A percentile compares a stretch with the other conserved stretches of the same genome.
Conservation (phyloP, 2,888 invertebrate genomes). For the Cistogaster globosa region DNA sequence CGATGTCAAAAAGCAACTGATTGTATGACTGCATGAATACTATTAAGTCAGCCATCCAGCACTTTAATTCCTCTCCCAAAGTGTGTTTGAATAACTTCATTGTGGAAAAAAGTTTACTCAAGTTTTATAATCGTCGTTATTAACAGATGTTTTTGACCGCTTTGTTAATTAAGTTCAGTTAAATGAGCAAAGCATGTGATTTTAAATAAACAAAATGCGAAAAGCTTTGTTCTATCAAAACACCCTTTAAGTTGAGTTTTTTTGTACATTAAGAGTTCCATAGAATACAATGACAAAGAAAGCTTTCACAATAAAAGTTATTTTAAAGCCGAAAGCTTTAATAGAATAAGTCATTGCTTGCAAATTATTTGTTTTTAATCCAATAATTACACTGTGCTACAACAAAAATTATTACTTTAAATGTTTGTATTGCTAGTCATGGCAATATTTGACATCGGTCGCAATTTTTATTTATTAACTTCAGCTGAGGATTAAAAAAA, state of each 20-base stretch:
- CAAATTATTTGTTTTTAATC: too few species aligned
- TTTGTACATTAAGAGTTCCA: background rate
- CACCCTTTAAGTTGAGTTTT: constrained; percentile 22
- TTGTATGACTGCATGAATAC: constrained; percentile 32
- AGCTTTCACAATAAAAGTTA: constrained; percentile 23
- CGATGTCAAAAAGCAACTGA: constrained; percentile 65
- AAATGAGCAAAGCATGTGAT: too few species aligned
- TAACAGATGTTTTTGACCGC: constrained; percentile 55
- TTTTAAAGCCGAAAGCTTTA: background rate
- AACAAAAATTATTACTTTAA: too few species aligned
- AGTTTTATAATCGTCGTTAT: constrained; percentile 10
- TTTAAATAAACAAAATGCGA: constrained; percentile 1
- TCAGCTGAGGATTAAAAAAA: too few species aligned
- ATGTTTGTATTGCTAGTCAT: too few species aligned
- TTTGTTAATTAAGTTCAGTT: constrained; percentile 27
- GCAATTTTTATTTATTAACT: too few species aligned
- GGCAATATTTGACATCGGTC: too few species aligned
- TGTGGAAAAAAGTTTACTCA: constrained; percentile 9
- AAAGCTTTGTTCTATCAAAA: constrained; percentile 38
- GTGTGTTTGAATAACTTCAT: constrained; percentile 21
- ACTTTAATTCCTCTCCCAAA: constrained; percentile 46
- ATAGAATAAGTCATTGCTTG: too few species aligned
- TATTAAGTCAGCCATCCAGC: constrained; percentile 5
- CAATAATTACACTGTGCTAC: too few species aligned
- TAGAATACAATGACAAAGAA: constrained; percentile 20